Evolutionary conservation across 2,797 vertebrate species (phyloP), one percentile per base, ranked within the genome.

Genomic region (Sebastiscus tertius): DNA sequence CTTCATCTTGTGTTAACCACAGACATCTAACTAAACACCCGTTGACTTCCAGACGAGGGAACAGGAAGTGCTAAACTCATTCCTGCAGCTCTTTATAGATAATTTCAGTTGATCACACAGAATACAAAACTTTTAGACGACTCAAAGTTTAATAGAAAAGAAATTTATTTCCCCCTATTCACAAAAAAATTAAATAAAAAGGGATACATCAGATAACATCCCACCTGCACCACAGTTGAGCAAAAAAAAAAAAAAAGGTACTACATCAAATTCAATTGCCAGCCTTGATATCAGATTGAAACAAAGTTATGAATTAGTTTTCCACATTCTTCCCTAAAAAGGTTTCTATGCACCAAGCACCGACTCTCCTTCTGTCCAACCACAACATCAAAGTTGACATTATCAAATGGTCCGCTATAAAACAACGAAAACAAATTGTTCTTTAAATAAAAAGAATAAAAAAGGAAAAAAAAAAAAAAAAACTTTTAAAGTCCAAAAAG

Each of bases 401-500:
- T 88, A 88, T 87, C 83, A 89, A 89, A 94, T 92, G 87, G 92
- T 95, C 92, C 93, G 94, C 94, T 94, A 92, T 92, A 94, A 94
- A 93, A 95, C 91, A 93, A 95, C 93, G 92, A 94, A 94, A 96
- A 94, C 79, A 91, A 92, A 92, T 75, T 22, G 66, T 90, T 96
- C 94, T 96, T 96, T 96, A 96, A 96, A 96, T 88, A 93, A 96
- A 95, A 96, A 96, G 89, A 95, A 95, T 87, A 87, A 88, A 39
- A 74, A 72, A 13, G 34, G 13, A 8, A 11, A 61, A 75, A 90
- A 94, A 24, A 90, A 94, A 24, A 92, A 94, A 92, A 95, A 93
- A 96, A 96, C 95, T 96, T 96, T 93, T 96, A 95, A 96, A 96
- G 95, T 96, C 94, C 92, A 94, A 95, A 93, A 52, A 95, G 82